These are phyloP conservation scores for Atta colombica DNA, from an alignment of 1,140 invertebrate species.

Conservation along the genomic window DNA sequence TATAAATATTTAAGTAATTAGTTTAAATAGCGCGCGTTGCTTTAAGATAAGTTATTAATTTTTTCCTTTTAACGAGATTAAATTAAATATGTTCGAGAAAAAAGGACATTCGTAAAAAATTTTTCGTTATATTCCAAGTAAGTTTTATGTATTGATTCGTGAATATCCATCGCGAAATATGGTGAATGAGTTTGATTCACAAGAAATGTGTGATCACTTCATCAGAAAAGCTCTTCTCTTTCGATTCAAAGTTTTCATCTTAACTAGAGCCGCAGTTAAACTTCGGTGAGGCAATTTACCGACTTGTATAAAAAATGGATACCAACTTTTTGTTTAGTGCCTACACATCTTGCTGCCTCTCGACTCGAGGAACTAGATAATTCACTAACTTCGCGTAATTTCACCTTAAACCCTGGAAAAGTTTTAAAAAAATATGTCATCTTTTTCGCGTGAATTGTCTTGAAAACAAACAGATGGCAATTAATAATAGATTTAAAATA, in stretches of 20 bases:
- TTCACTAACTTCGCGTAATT: constrained; percentile 23
- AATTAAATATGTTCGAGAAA: constrained; percentile 15
- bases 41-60: neutral
- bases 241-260: constrained; percentile 63
- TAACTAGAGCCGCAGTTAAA: constrained; percentile 65
- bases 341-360: constrained; percentile 26
- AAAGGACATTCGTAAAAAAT: constrained; percentile 53
- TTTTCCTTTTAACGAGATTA: constrained; percentile 3
- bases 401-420: constrained; percentile 3
- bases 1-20: neutral
- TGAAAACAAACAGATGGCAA: neutral
- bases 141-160: constrained; percentile 65
- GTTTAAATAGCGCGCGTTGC: neutral
- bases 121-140: constrained; percentile 45
- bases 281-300: constrained; percentile 69
- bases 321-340: constrained; percentile 45
- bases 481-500: neutral
- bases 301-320: constrained; percentile 65
- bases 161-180: constrained; percentile 73
- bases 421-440: constrained; percentile 1
- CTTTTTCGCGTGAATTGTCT: neutral
- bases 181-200: constrained; percentile 66
- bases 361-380: constrained; percentile 29
- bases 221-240: constrained; percentile 55
- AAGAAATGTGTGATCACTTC: constrained; percentile 66